These are phyloP conservation scores for Allygus modestus DNA, from an alignment of 2,888 invertebrate species.

Conservation along the genomic window DNA sequence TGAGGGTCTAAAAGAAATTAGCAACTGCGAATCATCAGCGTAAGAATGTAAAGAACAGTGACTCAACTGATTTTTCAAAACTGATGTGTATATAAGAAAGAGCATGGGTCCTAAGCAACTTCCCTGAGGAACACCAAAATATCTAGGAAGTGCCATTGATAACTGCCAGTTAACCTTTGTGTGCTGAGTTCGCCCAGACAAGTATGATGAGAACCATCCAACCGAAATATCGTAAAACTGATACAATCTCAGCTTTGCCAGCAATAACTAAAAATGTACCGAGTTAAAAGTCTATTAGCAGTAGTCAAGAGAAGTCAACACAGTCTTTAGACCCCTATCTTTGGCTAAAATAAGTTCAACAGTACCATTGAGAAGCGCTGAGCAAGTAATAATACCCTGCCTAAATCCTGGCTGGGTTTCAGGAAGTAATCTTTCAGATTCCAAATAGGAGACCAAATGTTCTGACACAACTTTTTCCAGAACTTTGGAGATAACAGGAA, in stretches of 20 bases:
- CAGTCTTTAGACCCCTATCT: neutral
- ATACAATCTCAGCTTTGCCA: neutral
- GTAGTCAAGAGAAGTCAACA: conserved; percentile 9
- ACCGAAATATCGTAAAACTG: neutral
- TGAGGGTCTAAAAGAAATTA: neutral
- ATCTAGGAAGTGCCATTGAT: neutral
- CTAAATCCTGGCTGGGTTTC: conserved; percentile 27
- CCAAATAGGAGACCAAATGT: neutral
- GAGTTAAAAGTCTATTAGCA: neutral
- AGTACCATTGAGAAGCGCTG: conserved; percentile 1
- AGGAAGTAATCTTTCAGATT: conserved; percentile 1
- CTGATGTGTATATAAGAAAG: no score
- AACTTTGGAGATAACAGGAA: neutral
- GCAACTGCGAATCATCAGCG: neutral
- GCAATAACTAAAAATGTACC: neutral
- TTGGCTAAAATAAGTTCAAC: neutral
- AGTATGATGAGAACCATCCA: neutral
- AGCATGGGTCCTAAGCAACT: no score
- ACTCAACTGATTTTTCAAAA: neutral
- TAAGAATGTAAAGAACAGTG: conserved; percentile 1
- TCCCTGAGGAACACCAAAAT: neutral
- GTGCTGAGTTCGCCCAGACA: no score
- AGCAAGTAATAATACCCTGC: neutral
- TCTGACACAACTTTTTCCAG: neutral
- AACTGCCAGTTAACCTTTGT: neutral